Base-by-base conservation (phyloP, 1,140 invertebrate genomes). In the Agrilus planipennis region DNA sequence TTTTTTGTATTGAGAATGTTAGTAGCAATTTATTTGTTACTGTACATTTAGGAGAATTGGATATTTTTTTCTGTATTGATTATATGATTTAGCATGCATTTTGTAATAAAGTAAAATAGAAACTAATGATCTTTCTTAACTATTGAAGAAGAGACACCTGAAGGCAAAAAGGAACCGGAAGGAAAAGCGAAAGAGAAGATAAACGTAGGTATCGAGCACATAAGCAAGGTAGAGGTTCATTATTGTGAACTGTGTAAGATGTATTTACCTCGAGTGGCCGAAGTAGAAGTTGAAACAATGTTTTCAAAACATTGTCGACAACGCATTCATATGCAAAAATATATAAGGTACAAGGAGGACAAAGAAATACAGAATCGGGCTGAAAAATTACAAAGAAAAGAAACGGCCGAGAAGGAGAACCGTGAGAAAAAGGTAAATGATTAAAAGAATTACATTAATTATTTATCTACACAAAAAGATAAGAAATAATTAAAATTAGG, bases 231-330 rank as follows among this genome's bases (percentile, higher is more conserved):
- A 15, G 78, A 84, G 58, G 80, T 58, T n/a, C 70, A 69, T 54
- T 77, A 71, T 59, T 86, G 83, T 52, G 79, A 83, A 48, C 54
- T 86, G 18, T 87, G 84, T 59, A 75, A 77, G 49, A 69, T 75
- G 50, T 84, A 81, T 59, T 60, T 85, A 38, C 69, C 73, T 25
- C 72, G 75, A 20, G 54, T 66, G 42, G 74, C 75, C 17, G 77
- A 79, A 16, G 63, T 67, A 41, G 72, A 81, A 46, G 36, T 46
- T 17, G 31, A 46, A 63, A 42, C 71, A 34, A 73, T 72, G 17
- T 58, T 79, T 34, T 71, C 76, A 16, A 66, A 76, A 35, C 81
- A 85, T 68, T 84, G 81, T 54, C 71, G 75, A 25, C 68, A 73
- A 50, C 73, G 78, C 37, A 70, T 69, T 47, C 81, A 84, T 59